Evolutionary conservation across 2,888 invertebrate species (phyloP).

Genomic region (Lithophane leautieri): DNA sequence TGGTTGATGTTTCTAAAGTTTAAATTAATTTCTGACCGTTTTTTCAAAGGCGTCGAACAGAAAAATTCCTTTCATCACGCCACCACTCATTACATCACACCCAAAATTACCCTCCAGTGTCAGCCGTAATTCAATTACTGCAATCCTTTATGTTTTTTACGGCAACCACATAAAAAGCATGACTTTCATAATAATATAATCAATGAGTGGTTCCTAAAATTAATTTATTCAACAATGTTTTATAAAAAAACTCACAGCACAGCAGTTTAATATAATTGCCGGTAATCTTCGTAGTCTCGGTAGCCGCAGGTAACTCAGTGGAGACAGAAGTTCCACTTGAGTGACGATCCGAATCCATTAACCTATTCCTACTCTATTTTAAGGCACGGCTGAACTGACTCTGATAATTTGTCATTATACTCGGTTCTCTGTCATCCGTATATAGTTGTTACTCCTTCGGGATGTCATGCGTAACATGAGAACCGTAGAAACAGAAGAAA

Average conservation of each 20-base stretch:
- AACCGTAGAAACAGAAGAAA: too few species aligned
- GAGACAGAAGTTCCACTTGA: conserved; percentile 39
- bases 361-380: too few species aligned
- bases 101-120: conserved; percentile 27
- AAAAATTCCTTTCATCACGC: conserved; percentile 8
- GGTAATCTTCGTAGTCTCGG: conserved; percentile 64
- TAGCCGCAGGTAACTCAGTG: conserved; percentile 29
- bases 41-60: not conserved
- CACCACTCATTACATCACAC: conserved; percentile 20
- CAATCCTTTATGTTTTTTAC: conserved; percentile 46
- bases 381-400: too few species aligned
- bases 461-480: too few species aligned
- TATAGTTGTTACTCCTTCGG: too few species aligned
- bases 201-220: conserved; percentile 64
- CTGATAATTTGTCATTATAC: too few species aligned
- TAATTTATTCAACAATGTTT: conserved; percentile 68
- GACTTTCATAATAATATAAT: conserved; percentile 64
- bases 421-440: too few species aligned
- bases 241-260: conserved; percentile 62
- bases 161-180: conserved; percentile 47
- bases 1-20: not conserved
- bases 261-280: conserved; percentile 66
- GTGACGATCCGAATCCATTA: too few species aligned
- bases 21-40: not conserved
- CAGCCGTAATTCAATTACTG: conserved; percentile 49